Evolutionary conservation across 1,140 invertebrate genomes (phyloP), one percentile per base, ranked within the genome.

Genomic region (Helicoverpa armigera): DNA sequence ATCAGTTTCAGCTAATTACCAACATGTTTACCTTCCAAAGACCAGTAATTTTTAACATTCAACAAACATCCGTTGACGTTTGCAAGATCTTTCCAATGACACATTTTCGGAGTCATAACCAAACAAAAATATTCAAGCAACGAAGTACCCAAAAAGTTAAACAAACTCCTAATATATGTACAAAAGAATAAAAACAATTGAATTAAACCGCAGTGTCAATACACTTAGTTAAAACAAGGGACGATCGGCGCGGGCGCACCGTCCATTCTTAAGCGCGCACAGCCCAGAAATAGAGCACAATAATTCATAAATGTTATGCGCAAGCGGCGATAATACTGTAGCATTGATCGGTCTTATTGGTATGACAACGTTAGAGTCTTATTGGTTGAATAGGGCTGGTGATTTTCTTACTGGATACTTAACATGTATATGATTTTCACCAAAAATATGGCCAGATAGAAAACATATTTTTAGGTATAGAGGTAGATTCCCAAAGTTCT

Each of bases 221-320:
- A 75, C 72, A 75, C 54, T 48, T 12, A 7, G 12, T 5, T 12
- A 61, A 53, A 60, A 61, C 56, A 65, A 56, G 16, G 63, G 35
- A 48, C 31, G 50, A 65, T 12, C 56, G 14, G 23, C 51, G 23
- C 75, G 50, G 50, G 14, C 75, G 50, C 60, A 77, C 61, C 87
- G 83, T 82, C 91, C 89, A 92, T 92, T 91, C 90, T 92, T 92
- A 89, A 89, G 82, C 85, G 89, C 86, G 85, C 87, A 84, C 83
- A 16, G 85, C 82, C 53, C 65, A 82, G 85, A 91, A 77, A 93
- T 93, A 93, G 92, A 93, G 89, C 88, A 93, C 87, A 92, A 93
- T 92, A 93, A 93, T 92, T 93, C 91, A 93, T 92, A 93, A 92
- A 88, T 79, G 90, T 90, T 91, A 87, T 87, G 83, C 85, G 86